Conservation (phyloP, 2,888 invertebrate genomes). For the Melipona beecheii region DNA sequence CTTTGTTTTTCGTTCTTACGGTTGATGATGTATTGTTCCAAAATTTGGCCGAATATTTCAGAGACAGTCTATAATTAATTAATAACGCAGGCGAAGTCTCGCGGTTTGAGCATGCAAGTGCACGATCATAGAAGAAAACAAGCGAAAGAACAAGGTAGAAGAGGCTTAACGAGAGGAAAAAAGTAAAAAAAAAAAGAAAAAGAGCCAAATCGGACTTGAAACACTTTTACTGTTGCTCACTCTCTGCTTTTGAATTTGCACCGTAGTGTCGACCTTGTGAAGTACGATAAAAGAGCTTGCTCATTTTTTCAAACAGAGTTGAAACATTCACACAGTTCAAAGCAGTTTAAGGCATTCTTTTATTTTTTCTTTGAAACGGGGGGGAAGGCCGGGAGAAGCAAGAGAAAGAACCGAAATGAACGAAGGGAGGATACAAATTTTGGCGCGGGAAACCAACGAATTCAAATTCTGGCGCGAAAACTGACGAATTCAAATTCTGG, state of each 20-base stretch:
- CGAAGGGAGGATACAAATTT: background rate
- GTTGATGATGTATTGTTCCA: background rate
- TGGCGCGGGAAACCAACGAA: background rate
- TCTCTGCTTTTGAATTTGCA: slow-evolving; percentile 66
- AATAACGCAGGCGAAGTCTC: slow-evolving; percentile 44
- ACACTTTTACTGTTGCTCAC: slow-evolving; percentile 66
- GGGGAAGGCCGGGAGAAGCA: background rate
- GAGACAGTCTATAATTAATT: slow-evolving; percentile 22
- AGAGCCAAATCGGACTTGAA: slow-evolving; percentile 32
- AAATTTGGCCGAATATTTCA: slow-evolving; percentile 31
- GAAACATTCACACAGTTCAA: slow-evolving; percentile 28
- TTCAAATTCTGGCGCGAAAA: background rate
- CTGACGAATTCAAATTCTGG: background rate
- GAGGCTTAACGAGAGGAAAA: slow-evolving; percentile 53
- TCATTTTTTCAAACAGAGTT: background rate
- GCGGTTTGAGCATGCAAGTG: slow-evolving; percentile 57
- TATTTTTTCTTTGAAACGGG: background rate
- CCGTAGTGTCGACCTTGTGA: slow-evolving; percentile 41
- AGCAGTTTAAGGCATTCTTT: slow-evolving; percentile 30
- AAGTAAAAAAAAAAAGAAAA: slow-evolving; percentile 38
- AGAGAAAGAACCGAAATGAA: background rate
- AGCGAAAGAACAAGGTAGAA: slow-evolving; percentile 41
- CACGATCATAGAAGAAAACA: slow-evolving; percentile 51
- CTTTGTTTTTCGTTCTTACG: slow-evolving; percentile 2
- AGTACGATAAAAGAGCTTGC: slow-evolving; percentile 21